These are phyloP conservation scores for Callinectes sapidus DNA, from an alignment of 2,888 invertebrate species.

Conservation along the genomic window DNA sequence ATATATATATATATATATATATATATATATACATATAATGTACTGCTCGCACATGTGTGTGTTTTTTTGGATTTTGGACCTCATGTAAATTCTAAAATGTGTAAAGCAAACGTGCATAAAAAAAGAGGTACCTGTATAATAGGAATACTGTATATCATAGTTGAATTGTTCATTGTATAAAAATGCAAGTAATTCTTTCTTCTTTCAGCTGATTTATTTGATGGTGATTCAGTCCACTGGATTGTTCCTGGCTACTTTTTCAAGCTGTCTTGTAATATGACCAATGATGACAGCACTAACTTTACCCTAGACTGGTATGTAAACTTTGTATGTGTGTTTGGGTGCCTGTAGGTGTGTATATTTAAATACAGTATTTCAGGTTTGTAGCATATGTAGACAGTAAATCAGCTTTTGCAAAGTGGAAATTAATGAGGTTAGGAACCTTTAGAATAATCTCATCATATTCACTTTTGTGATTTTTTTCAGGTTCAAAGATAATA, in stretches of 20 bases:
- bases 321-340: not conserved
- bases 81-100: too few relatives aligned
- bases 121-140: too few relatives aligned
- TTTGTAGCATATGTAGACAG: not conserved
- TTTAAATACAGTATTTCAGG: not conserved
- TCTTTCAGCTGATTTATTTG: constrained; percentile 40
- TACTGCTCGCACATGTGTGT: too few relatives aligned
- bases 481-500: constrained; percentile 59
- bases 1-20: constrained; percentile 22
- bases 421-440: too few relatives aligned
- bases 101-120: too few relatives aligned
- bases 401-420: not conserved
- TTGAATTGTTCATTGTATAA: not conserved
- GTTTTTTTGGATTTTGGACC: too few relatives aligned
- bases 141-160: not conserved
- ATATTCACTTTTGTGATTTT: not conserved
- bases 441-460: too few relatives aligned
- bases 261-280: constrained; percentile 52
- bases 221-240: constrained; percentile 29
- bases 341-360: too few relatives aligned
- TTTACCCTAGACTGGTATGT: constrained; percentile 48
- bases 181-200: not conserved
- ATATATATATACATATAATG: not conserved
- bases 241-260: constrained; percentile 40
- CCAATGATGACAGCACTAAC: constrained; percentile 34